Conservation (phyloP, 2,888 invertebrate genomes). For the Drosophila tripunctata region DNA sequence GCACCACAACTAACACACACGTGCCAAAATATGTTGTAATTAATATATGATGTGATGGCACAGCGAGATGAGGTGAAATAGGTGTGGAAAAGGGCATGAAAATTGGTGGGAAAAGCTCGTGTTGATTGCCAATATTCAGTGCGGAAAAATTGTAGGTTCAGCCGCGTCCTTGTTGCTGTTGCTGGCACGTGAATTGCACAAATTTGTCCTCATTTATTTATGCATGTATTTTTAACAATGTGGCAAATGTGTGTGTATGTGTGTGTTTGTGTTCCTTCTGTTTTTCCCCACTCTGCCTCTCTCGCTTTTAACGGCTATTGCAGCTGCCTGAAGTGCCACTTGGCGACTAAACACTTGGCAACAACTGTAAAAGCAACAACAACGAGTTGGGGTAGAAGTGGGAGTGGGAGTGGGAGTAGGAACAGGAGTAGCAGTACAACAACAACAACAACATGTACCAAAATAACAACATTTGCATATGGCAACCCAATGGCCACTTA, state of each 20-base stretch:
- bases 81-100: no score
- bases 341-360: conserved; percentile 49
- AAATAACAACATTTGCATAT: conserved; percentile 38
- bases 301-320: conserved; percentile 25
- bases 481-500: conserved; percentile 50
- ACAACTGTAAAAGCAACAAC: conserved; percentile 18
- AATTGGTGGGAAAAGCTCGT: neutral
- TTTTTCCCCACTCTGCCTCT: no score
- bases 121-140: conserved; percentile 38
- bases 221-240: conserved; percentile 60
- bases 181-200: conserved; percentile 29
- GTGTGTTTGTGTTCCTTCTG: no score
- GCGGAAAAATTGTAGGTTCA: neutral
- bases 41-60: conserved; percentile 30
- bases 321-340: conserved; percentile 58
- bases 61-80: neutral
- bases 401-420: no score
- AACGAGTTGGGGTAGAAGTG: no score
- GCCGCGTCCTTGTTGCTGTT: neutral
- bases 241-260: conserved; percentile 46
- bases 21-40: conserved; percentile 33
- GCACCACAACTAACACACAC: neutral
- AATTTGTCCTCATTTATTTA: conserved; percentile 45
- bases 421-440: no score
- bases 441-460: conserved; percentile 9